phyloP scores from a whole-genome alignment of 2,888 invertebrate species.

The Tuta absoluta region DNA sequence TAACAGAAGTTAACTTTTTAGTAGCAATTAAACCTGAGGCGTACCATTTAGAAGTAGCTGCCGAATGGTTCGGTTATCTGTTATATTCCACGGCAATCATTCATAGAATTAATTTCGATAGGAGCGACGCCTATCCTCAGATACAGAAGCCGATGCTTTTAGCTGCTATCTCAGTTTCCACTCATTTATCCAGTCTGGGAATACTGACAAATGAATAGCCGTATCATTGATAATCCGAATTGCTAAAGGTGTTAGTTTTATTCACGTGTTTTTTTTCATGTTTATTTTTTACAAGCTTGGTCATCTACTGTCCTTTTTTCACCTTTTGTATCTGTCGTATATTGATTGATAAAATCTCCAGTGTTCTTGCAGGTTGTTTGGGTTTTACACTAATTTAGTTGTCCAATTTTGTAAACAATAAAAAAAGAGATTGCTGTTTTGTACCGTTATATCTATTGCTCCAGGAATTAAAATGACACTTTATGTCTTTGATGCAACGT shows the following conservation, averaged over 20 bases:
- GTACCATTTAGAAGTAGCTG: slow-evolving; percentile 41
- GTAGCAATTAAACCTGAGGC: slow-evolving; percentile 22
- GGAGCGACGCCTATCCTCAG: slow-evolving; percentile 66
- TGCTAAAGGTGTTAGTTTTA: slow-evolving; percentile 54
- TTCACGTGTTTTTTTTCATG: slow-evolving; percentile 22
- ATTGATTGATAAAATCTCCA: slow-evolving; percentile 56
- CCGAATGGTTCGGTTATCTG: slow-evolving; percentile 28
- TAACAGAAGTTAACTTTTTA: slow-evolving; percentile 5
- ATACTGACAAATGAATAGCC: slow-evolving; percentile 66
- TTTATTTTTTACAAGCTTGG: slow-evolving; percentile 22
- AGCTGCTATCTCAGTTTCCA: slow-evolving; percentile 61
- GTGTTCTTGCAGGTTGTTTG: slow-evolving; percentile 45
- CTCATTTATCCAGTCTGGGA: slow-evolving; percentile 56
- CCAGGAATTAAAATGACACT: slow-evolving; percentile 16
- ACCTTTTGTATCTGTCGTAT: slow-evolving; percentile 49
- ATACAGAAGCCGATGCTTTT: slow-evolving; percentile 76
- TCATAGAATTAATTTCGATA: slow-evolving; percentile 76
- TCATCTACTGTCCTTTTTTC: slow-evolving; percentile 16
- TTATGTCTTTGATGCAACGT: slow-evolving; percentile 22
- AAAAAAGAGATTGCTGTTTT: slow-evolving; percentile 32
- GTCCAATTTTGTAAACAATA: slow-evolving; percentile 49
- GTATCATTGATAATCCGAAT: slow-evolving; percentile 49
- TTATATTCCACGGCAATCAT: slow-evolving; percentile 54
- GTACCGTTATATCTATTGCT: slow-evolving; percentile 29
- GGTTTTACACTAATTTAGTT: slow-evolving; percentile 55